Evolutionary conservation across 2,888 invertebrate species (phyloP).

Genomic region (Herminia tarsipennalis): DNA sequence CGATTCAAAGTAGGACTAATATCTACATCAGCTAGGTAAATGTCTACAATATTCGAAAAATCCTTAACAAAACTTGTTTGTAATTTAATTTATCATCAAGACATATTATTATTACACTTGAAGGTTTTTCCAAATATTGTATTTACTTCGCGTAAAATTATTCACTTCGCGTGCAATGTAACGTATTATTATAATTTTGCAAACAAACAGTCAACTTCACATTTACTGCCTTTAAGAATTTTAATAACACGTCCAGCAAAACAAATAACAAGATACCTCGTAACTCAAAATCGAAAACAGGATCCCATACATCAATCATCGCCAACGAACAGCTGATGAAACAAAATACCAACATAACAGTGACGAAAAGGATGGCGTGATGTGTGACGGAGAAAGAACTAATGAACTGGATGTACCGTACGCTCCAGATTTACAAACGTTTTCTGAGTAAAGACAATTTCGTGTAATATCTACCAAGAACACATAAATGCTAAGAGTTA

Average conservation of each 20-base stretch:
- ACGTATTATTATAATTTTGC: neutral
- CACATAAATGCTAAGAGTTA: slow-evolving; percentile 34
- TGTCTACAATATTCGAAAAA: too few relatives aligned
- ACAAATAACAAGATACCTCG: slow-evolving; percentile 23
- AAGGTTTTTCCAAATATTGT: too few relatives aligned
- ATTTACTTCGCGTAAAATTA: neutral
- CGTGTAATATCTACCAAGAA: slow-evolving; percentile 57
- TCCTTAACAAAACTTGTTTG: too few relatives aligned
- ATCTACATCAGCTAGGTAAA: too few relatives aligned
- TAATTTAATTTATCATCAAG: too few relatives aligned
- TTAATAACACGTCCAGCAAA: slow-evolving; percentile 10
- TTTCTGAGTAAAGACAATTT: slow-evolving; percentile 61
- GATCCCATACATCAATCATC: slow-evolving; percentile 39
- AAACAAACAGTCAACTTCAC: neutral
- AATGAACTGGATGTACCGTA: slow-evolving; percentile 54
- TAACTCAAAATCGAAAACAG: slow-evolving; percentile 38
- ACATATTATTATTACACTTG: too few relatives aligned
- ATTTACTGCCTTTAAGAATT: slow-evolving; percentile 11
- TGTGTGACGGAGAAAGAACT: slow-evolving; percentile 29
- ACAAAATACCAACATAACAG: slow-evolving; percentile 37
- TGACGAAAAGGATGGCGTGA: slow-evolving; percentile 37
- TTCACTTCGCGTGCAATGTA: neutral
- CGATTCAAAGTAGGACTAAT: too few relatives aligned
- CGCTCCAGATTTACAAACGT: slow-evolving; percentile 55
- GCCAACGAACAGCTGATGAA: slow-evolving; percentile 43